Evolutionary conservation across 53 echinoderm and acorn worm genomes (phyloP), one percentile per base, ranked within the genome.

Genomic region (Astropecten irregularis): DNA sequence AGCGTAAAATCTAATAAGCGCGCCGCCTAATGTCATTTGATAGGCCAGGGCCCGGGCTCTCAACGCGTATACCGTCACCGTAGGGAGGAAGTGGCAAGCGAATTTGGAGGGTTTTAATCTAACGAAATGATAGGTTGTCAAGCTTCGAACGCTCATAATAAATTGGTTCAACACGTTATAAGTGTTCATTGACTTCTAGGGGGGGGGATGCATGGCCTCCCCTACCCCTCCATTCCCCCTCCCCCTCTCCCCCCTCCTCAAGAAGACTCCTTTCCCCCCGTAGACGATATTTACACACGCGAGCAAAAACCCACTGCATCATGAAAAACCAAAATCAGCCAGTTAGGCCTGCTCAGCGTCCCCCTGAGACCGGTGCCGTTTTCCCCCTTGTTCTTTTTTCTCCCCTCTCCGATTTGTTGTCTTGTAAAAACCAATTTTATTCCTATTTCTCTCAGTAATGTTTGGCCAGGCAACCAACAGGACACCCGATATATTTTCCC

Each of bases 91-190:
- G n/a, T n/a, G n/a, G n/a, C n/a, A n/a, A n/a, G 79, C 79, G 79
- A 79, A 79, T 79, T 79, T 79, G 22, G 48, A 62, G 47, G 79
- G 79, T 79, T 79, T 79, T 79, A 79, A 79, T 79, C 79, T 79
- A 79, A 49, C 79, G 79, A 79, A 79, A 79, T 79, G 79, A 79
- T 79, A 62, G 79, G 79, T 61, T 79, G 79, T 62, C 79, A 62
- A 62, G 79, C 79, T 60, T 28, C 79, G 44, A 79, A 79, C 61
- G 62, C 61, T 62, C 62, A 62, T 79, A 79, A 79, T 79, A 79
- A 79, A 79, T 79, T 79, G 79, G 79, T 79, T 79, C 79, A 79
- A 79, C 79, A 79, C 79, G 79, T 79, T 79, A 60, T 79, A 79
- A 79, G 79, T 79, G 79, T 79, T 62, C 79, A 79, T 79, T 79